A percentile compares a stretch with the other conserved stretches of the same genome.
phyloP scores from a whole-genome alignment of 2,113 vertebrate species.

The Calidris pugnax region DNA sequence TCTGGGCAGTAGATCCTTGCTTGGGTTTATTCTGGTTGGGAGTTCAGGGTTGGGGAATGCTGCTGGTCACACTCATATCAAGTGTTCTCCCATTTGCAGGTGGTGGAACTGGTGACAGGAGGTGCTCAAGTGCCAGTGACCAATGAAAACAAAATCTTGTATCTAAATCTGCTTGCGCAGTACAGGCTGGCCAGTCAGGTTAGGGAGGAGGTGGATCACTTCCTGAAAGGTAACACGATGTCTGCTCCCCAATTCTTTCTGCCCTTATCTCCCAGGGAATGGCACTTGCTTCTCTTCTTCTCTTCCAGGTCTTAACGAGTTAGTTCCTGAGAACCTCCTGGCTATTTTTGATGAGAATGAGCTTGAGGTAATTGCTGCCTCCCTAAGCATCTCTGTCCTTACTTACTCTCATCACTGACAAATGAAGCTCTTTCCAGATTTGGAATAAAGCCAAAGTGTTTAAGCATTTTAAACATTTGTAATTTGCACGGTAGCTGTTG shows the following conservation, averaged over 20 bases:
- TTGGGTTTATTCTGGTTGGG: background rate
- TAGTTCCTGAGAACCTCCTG: conserved; percentile 96
- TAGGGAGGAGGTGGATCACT: conserved; percentile 96
- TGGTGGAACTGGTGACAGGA: conserved; percentile 93
- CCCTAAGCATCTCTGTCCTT: background rate
- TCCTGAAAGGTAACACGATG: conserved; percentile 88
- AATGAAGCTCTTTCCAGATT: background rate
- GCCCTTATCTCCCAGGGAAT: background rate
- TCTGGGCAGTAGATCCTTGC: background rate
- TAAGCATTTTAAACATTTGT: background rate
- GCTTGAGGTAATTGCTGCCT: conserved; percentile 84
- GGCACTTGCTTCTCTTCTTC: background rate
- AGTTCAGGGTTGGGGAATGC: background rate
- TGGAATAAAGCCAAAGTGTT: background rate
- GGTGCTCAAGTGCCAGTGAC: conserved; percentile 91
- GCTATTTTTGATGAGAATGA: conserved; percentile 99
- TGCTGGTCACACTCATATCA: background rate
- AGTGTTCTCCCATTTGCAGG: conserved; percentile 72
- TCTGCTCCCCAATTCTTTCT: background rate
- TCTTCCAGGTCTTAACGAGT: conserved; percentile 91
- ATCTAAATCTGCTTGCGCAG: conserved; percentile 94
- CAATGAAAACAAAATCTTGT: conserved; percentile 97
- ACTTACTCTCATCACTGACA: background rate
- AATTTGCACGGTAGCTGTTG: background rate
- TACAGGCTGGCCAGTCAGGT: conserved; percentile 94